Evolutionary conservation across 2,797 vertebrate species (phyloP).

Genomic region (Sebastes goodei): DNA sequence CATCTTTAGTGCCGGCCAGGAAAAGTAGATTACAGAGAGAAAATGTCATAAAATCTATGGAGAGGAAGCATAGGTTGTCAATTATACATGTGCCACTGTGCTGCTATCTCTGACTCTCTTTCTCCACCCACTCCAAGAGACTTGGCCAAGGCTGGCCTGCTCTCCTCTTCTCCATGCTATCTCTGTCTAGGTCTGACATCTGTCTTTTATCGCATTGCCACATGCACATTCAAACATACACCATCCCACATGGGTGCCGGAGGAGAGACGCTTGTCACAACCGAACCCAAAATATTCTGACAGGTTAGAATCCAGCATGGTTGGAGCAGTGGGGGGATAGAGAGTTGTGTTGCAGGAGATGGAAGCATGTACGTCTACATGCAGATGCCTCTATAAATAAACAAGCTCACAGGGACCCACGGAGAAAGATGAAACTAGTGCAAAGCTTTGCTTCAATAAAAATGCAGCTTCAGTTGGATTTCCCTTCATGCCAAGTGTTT

Average conservation of each 20-base stretch:
- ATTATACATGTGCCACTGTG: slow-evolving; percentile 75
- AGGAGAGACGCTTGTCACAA: slow-evolving; percentile 48
- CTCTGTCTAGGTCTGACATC: slow-evolving; percentile 58
- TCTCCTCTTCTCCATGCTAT: slow-evolving; percentile 32
- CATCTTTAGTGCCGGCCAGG: slow-evolving; percentile 46
- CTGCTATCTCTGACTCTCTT: slow-evolving; percentile 51
- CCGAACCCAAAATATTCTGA: slow-evolving; percentile 60
- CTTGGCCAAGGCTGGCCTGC: slow-evolving; percentile 30
- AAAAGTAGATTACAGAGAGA: slow-evolving; percentile 69
- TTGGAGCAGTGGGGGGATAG: slow-evolving; percentile 1
- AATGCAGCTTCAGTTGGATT: slow-evolving; percentile 11
- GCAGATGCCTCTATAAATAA: slow-evolving; percentile 72
- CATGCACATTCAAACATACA: slow-evolving; percentile 1
- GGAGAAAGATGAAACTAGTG: slow-evolving; percentile 29
- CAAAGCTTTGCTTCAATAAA: slow-evolving; percentile 39
- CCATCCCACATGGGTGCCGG: slow-evolving; percentile 30
- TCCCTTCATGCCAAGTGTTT: not conserved
- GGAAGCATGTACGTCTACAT: slow-evolving; percentile 39
- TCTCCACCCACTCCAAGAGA: slow-evolving; percentile 57
- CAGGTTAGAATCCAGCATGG: slow-evolving; percentile 42
- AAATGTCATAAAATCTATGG: slow-evolving; percentile 72
- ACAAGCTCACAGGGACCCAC: slow-evolving; percentile 38
- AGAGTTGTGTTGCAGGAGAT: slow-evolving; percentile 22
- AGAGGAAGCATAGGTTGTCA: slow-evolving; percentile 73
- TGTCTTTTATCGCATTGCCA: slow-evolving; percentile 61